Percentiles rank a stretch among this genome's conserved stretches.
phyloP scores from a whole-genome alignment of 2,888 invertebrate genomes.

The Stenodema calcarata region DNA sequence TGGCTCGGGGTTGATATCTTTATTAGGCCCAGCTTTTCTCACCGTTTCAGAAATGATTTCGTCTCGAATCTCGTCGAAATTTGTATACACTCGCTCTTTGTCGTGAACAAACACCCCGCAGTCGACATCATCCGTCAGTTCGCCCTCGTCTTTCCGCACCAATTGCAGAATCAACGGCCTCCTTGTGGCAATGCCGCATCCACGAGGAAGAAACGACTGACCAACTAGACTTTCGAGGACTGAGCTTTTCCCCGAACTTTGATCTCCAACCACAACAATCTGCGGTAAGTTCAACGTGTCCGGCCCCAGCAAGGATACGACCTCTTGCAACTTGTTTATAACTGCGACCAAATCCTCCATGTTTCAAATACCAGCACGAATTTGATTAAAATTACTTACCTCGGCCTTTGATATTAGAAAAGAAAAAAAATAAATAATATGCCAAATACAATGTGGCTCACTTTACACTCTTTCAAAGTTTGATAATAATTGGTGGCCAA shows the following conservation, averaged over 20 bases:
- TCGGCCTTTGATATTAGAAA: background rate
- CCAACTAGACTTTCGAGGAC: conserved; percentile 71
- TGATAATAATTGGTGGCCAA: background rate
- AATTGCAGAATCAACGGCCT: conserved; percentile 71
- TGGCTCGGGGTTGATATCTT: conserved; percentile 66
- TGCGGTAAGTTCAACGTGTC: conserved; percentile 68
- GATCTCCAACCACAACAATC: conserved; percentile 70
- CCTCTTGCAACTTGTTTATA: conserved; percentile 72
- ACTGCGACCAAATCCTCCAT: conserved; percentile 64
- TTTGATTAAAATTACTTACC: background rate
- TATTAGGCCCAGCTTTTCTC: conserved; percentile 67
- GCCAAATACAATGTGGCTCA: background rate
- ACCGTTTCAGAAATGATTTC: conserved; percentile 71
- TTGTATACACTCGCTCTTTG: conserved; percentile 66
- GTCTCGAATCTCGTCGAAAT: conserved; percentile 67
- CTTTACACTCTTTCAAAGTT: background rate
- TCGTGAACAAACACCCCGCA: conserved; percentile 70
- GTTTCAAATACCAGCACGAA: background rate
- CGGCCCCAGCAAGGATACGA: conserved; percentile 69
- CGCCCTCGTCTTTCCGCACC: conserved; percentile 61
- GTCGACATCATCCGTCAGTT: conserved; percentile 64
- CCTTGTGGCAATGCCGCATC: conserved; percentile 70
- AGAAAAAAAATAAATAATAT: no score
- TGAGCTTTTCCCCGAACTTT: conserved; percentile 73
- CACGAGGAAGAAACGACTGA: conserved; percentile 69